Base-by-base conservation (phyloP, 2,113 vertebrate genomes). In the Odocoileus virginianus region DNA sequence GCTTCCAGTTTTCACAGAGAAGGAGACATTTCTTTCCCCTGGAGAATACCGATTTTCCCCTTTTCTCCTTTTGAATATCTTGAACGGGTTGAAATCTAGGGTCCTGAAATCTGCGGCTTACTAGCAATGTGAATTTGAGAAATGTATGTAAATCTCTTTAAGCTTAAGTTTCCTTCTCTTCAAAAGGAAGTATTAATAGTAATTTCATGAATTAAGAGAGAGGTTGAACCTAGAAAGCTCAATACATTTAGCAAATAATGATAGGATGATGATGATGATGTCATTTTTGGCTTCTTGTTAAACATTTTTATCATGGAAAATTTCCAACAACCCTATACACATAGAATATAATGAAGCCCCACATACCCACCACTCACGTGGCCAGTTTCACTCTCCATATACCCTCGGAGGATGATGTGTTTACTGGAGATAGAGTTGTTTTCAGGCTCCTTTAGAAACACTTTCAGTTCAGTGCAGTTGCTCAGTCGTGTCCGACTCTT, bases 191-290 rank as follows among this genome's bases (percentile, higher is more conserved):
- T 58, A 36, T 30, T 25, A 57, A 57, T 90, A 43, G n/a, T 25
- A 52, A 57, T 87, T 96, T 90, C 85, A 78, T 86, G 71, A 94
- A 81, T 89, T 71, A 94, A 88, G 71, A 96, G 78, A 67, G 25
- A 96, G 52, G 13, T 15, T 79, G 2, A 2, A 60, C 43, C 74
- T 78, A 67, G 28, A 43, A 58, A 57, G 36, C 25, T 85, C 55
- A 74, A 45, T 83, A 78, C 14, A 52, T 47, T 96, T 85, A 74
- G 79, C 52, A 74, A 60, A 74, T 61, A 60, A 30, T 47, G 55
- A 61, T 84, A 45, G 7, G 14, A 78, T 61, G 45, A 27, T n/a
- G 21, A 85, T 57, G 6, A 40, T 36, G 45, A 36, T 67, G 58
- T 4, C 15, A n/a, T 94, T 74, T 91, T 92, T 60, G 87, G 14